Evolutionary conservation across 2,113 vertebrate species (phyloP).

Genomic region (Gyps fulvus): DNA sequence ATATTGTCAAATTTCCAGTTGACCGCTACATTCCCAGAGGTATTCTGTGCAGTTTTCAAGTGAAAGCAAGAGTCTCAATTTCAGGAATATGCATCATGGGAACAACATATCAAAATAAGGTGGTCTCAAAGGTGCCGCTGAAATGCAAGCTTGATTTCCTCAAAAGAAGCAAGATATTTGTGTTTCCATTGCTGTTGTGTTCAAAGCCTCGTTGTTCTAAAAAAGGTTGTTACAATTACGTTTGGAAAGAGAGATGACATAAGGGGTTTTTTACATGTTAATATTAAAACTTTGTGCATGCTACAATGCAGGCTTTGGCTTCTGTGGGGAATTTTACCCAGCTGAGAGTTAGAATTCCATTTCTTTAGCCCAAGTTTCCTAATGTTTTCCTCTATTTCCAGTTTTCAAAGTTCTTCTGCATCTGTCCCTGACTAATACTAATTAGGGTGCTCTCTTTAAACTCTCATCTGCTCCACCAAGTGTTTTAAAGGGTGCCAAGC

Average conservation of each 20-base stretch:
- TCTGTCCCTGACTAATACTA: neutral
- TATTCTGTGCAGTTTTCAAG: neutral
- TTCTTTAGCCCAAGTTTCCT: neutral
- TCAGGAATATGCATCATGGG: neutral
- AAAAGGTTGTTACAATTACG: neutral
- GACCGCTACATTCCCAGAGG: neutral
- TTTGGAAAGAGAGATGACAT: neutral
- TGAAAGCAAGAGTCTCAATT: neutral
- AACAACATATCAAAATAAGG: neutral
- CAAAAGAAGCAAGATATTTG: neutral
- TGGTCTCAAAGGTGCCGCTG: neutral
- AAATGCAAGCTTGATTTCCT: neutral
- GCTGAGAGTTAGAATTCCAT: neutral
- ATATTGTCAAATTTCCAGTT: neutral
- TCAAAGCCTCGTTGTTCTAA: neutral
- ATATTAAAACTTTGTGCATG: neutral
- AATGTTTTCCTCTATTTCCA: neutral
- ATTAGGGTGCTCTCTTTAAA: neutral
- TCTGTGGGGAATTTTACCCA: neutral
- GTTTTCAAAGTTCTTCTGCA: neutral
- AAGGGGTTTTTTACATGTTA: fast-evolving
- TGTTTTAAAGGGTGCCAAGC: conserved; percentile 7
- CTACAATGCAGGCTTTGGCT: neutral
- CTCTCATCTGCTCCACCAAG: neutral
- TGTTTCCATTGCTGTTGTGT: neutral